Base-by-base conservation (phyloP, 2,888 invertebrate species). In the Phalera bucephala region DNA sequence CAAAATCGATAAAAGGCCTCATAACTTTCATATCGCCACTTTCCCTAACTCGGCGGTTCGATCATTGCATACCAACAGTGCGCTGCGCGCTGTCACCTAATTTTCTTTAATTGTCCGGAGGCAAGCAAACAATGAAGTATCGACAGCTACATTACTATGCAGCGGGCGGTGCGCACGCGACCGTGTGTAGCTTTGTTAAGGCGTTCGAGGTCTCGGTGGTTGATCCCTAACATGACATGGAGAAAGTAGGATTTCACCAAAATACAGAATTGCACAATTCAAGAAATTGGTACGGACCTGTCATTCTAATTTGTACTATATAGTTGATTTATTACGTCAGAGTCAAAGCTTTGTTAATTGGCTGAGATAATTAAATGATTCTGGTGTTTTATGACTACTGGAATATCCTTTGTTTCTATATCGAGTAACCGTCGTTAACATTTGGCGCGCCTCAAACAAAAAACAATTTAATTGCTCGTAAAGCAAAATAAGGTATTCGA, bases 161-260 rank as follows among this genome's bases (percentile, higher is more conserved):
- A 59, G 43, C 23, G 11, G 12, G 35, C 31, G 26, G 63, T 64
- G 31, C 43, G 41, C 65, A 66, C 71, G 64, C 74, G 55, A 72
- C 61, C 63, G 67, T 72, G 77, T 64, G 72, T 73, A 55, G 76
- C 72, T 80, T 81, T 65, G 64, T 67, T 61, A 52, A 45, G 34
- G 47, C 35, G 53, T 46, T 57, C 42, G 57, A 60, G 61, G 55
- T 52, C 60, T 64, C 58, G 68, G 64, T 69, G 66, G 71, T 66
- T 73, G 79, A 79, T 80, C 73, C 72, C 50, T 38, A 69, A 71
- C 50, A 52, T 55, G 72, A 72, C 69, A 70, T 55, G 65, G 80
- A 66, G 86, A 86, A 87, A 87, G 84, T 85, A 52, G 43, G 70
- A 71, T 76, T 81, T 80, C 76, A 76, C 75, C 62, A 37, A 71